phyloP scores from a whole-genome alignment of 2,888 invertebrate species.

The Agriopis leucophaearia region DNA sequence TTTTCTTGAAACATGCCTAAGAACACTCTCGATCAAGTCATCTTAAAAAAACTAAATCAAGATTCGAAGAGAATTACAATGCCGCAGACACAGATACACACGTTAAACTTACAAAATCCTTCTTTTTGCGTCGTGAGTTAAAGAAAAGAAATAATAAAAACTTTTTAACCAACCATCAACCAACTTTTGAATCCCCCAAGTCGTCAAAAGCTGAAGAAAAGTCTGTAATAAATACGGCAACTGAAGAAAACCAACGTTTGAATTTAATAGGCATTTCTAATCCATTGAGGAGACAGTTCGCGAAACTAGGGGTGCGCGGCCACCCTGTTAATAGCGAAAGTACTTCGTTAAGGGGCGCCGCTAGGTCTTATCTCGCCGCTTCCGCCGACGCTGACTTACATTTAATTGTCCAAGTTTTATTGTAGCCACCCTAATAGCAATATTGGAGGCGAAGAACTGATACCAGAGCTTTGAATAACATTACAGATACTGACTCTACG shows the following conservation, averaged over 20 bases:
- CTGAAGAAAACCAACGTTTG: constrained; percentile 52
- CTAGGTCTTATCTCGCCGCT: constrained; percentile 78
- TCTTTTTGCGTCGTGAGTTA: too few relatives aligned
- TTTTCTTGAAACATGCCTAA: too few relatives aligned
- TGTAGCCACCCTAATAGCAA: constrained; percentile 76
- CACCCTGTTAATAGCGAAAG: constrained; percentile 78
- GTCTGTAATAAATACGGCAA: constrained; percentile 49
- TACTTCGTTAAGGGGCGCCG: constrained; percentile 72
- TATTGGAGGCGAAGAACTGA: constrained; percentile 70
- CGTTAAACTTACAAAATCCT: too few relatives aligned
- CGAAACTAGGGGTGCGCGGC: constrained; percentile 61
- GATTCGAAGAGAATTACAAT: too few relatives aligned
- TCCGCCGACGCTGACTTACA: constrained; percentile 77
- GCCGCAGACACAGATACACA: too few relatives aligned
- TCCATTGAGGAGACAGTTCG: constrained; percentile 64
- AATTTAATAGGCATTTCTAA: constrained; percentile 68
- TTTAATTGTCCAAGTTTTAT: constrained; percentile 85
- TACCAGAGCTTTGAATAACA: constrained; percentile 65
- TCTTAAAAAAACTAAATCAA: too few relatives aligned
- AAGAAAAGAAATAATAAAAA: background rate
- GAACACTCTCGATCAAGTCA: too few relatives aligned
- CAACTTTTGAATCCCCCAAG: constrained; percentile 33
- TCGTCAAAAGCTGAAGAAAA: constrained; percentile 44
- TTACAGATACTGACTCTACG: constrained; percentile 56
- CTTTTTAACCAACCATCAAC: constrained; percentile 4